Base-by-base conservation (phyloP, 1,140 invertebrate species). In the Mamestra configurata region DNA sequence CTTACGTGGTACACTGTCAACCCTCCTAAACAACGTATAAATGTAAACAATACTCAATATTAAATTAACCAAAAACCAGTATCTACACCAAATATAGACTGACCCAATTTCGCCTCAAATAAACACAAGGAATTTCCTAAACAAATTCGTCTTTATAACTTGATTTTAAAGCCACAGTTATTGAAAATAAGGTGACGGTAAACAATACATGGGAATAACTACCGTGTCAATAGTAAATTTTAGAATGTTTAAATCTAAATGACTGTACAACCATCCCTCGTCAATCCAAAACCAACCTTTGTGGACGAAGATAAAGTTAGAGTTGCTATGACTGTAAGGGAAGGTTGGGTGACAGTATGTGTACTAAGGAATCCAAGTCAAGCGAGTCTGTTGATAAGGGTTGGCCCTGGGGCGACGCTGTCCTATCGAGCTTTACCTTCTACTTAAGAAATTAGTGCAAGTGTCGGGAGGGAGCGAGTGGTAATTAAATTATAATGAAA, bases 331-430 rank as follows among this genome's bases (percentile, higher is more conserved):
- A 8, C 15, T 10, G 3, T 51, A 49, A 76, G 0, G 64, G 71
- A 77, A 80, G 18, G 22, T 20, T 79, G 82, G 86, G 80, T 89
- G 88, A 86, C 86, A 90, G 84, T 86, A 81, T 76, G 83, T 88
- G 85, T 90, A 88, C 88, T 85, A 84, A 77, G 87, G 86, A 88
- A 87, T 87, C 83, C 81, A 81, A 90, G 85, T 87, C 83, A 83
- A 79, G 75, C 87, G 86, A 89, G 89, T 86, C 84, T 88, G 89
- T 90, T 92, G 91, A 92, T 92, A 91, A 92, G 90, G 91, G 91
- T 92, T 87, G 83, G 79, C 88, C 86, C 86, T 88, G 87, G 88
- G 90, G 86, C 85, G 86, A 90, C 84, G 84, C 78, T 77, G 83
- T 84, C 79, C 84, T 84, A 88, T 86, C 82, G 81, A 82, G 79